Conservation (phyloP, 2,113 vertebrate species). For the Semicossyphus pulcher region DNA sequence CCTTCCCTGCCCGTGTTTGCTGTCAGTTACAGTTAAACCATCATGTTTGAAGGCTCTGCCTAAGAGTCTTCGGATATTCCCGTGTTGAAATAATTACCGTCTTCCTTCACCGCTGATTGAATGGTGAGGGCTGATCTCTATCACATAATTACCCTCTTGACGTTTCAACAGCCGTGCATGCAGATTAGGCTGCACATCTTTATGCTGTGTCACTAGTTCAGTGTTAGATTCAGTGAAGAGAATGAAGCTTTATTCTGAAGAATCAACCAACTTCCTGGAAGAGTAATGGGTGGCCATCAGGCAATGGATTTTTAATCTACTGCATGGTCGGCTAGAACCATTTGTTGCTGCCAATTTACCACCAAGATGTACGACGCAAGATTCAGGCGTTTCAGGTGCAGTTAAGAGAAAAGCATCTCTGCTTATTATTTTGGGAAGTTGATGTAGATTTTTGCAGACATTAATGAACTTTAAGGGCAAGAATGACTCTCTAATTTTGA, state of each 20-base stretch:
- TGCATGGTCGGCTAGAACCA: neutral
- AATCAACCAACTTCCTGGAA: neutral
- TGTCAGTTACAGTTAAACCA: constrained; percentile 4
- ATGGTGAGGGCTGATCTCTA: neutral
- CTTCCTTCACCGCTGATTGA: neutral
- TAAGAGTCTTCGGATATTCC: neutral
- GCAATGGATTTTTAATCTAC: neutral
- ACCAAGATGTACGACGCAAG: neutral
- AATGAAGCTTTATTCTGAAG: neutral
- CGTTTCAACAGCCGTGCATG: neutral
- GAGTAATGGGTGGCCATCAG: neutral
- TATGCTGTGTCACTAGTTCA: neutral
- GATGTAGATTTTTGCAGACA: neutral
- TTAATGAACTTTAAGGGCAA: neutral
- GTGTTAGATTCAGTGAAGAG: neutral
- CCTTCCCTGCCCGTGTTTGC: neutral
- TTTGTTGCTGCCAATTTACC: constrained; percentile 16
- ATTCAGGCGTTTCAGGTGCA: neutral
- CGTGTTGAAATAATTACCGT: constrained; percentile 13
- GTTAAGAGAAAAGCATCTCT: neutral
- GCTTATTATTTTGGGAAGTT: neutral
- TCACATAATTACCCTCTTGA: neutral
- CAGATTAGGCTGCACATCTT: neutral
- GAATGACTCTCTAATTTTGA: neutral
- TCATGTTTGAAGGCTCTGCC: neutral